A percentile compares a stretch with the other conserved stretches of the same genome.
Conservation (phyloP, 2,888 invertebrate genomes). For the Cerceris ruficornis region DNA sequence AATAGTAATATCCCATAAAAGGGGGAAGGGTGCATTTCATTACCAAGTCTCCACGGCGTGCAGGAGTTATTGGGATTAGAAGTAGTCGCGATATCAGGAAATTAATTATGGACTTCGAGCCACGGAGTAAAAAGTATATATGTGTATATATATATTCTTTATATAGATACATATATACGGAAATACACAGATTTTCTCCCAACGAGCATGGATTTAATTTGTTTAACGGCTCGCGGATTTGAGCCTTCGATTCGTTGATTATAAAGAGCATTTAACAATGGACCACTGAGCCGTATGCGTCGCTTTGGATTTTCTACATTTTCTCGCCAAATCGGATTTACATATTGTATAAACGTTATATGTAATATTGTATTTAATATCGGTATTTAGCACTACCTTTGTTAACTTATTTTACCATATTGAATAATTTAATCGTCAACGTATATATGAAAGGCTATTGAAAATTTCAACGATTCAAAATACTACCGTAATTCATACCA, state of each 20-base stretch:
- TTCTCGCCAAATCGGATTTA: not conserved
- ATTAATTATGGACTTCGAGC: conserved; percentile 57
- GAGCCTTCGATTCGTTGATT: conserved; percentile 18
- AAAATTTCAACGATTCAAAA: no score
- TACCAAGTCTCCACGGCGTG: conserved; percentile 37
- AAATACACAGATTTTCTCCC: conserved; percentile 22
- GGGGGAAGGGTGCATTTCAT: conserved; percentile 67
- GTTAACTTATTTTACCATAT: no score
- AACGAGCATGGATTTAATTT: conserved; percentile 38
- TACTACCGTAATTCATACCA: no score
- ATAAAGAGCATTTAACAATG: conserved; percentile 36
- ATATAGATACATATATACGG: no score
- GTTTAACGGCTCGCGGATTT: conserved; percentile 48
- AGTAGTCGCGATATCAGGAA: conserved; percentile 43
- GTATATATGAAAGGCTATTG: no score
- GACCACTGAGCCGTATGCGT: conserved; percentile 25
- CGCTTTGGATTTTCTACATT: not conserved
- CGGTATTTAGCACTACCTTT: not conserved
- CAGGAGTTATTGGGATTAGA: conserved; percentile 53
- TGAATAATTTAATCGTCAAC: no score
- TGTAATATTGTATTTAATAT: no score
- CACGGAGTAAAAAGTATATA: not conserved
- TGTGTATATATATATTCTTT: no score
- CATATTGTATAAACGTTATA: not conserved
- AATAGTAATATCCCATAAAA: conserved; percentile 54